A percentile compares a stretch with the other conserved stretches of the same genome.
Evolutionary conservation across 1,140 invertebrate species (phyloP).

Genomic region (Drosophila pachea): DNA sequence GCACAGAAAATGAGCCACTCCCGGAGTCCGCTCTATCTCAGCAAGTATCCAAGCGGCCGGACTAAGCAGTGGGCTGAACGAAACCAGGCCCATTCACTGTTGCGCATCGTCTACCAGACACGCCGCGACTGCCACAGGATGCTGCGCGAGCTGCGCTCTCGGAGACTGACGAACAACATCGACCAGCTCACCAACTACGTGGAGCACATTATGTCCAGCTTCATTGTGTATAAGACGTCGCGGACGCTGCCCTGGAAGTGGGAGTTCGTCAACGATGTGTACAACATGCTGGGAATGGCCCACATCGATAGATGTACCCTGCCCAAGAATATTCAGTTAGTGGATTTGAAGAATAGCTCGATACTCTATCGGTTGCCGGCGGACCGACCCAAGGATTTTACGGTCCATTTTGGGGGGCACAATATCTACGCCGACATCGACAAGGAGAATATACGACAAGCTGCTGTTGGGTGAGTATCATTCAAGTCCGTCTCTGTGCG

Average conservation of each 20-base stretch:
- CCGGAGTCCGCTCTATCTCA: slow-evolving; percentile 60
- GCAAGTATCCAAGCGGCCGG: slow-evolving; percentile 17
- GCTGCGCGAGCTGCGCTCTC: slow-evolving; percentile 37
- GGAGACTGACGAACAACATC: slow-evolving; percentile 27
- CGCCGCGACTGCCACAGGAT: slow-evolving; percentile 60
- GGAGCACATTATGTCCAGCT: slow-evolving; percentile 56
- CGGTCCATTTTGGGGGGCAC: background rate
- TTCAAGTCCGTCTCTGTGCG: background rate
- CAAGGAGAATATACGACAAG: slow-evolving; percentile 15
- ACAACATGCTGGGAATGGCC: slow-evolving; percentile 62
- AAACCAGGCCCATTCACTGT: slow-evolving; percentile 35
- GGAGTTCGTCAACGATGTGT: slow-evolving; percentile 69
- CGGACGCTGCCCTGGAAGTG: slow-evolving; percentile 73
- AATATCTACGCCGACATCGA: slow-evolving; percentile 41
- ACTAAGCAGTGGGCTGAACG: slow-evolving; percentile 18
- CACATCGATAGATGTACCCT: slow-evolving; percentile 44
- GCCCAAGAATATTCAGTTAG: slow-evolving; percentile 43
- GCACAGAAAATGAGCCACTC: slow-evolving; percentile 68
- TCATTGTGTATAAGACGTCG: slow-evolving; percentile 54
- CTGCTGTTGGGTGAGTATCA: slow-evolving; percentile 22
- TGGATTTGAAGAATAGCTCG: slow-evolving; percentile 21
- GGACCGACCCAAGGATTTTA: slow-evolving; percentile 27
- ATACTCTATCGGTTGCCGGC: slow-evolving; percentile 34
- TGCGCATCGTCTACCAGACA: slow-evolving; percentile 54
- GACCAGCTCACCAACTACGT: slow-evolving; percentile 51